Conservation (phyloP, 2,113 vertebrate species). For the Odocoileus hemionus region DNA sequence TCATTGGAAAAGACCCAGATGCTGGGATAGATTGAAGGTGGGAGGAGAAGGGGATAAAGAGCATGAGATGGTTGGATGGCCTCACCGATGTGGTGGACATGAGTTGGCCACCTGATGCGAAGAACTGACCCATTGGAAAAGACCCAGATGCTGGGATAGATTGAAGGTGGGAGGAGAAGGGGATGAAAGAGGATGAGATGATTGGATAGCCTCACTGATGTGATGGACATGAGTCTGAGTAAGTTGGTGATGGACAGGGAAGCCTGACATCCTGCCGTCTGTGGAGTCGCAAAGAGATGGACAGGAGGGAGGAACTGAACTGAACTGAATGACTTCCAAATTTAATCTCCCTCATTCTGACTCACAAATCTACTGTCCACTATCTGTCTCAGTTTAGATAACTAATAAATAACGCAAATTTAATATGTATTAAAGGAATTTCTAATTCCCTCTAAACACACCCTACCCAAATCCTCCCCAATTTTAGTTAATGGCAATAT, state of each 20-base stretch:
- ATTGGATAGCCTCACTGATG: not conserved
- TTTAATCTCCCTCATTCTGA: not conserved
- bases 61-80: not conserved
- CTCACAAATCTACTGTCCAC: not conserved
- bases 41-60: too few relatives aligned
- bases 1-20: too few relatives aligned
- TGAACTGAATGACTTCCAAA: not conserved
- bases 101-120: accelerated
- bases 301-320: not conserved
- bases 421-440: not conserved
- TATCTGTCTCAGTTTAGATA: not conserved
- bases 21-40: too few relatives aligned
- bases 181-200: too few relatives aligned
- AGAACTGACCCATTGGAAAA: not conserved
- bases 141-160: too few relatives aligned
- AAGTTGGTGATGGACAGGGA: not conserved
- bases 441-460: not conserved
- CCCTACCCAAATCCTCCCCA: not conserved
- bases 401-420: not conserved
- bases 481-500: not conserved
- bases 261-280: not conserved
- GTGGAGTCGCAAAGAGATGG: accelerated
- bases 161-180: too few relatives aligned
- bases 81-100: accelerated
- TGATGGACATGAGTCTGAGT: not conserved